These are phyloP conservation scores for honey bee (Apis mellifera) DNA, from an alignment of 1,140 invertebrate genomes.

Conservation along the genomic window DNA sequence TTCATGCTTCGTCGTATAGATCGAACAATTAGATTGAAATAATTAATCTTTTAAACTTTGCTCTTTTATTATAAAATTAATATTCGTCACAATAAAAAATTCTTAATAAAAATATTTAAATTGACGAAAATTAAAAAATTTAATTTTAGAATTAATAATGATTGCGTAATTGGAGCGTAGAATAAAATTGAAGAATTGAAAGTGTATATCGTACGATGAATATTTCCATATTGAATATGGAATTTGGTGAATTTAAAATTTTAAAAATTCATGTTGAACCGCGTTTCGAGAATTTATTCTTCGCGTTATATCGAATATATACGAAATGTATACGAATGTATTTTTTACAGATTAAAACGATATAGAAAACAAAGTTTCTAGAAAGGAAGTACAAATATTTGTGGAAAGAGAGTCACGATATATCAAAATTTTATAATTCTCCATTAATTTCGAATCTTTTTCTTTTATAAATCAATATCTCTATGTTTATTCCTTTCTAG, in stretches of 20 bases:
- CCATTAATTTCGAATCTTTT: slow-evolving; percentile 1
- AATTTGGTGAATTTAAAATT: background rate
- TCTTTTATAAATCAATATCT: background rate
- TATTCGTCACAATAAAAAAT: no score
- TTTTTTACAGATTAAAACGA: background rate
- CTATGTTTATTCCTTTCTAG: background rate
- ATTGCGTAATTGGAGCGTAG: no score
- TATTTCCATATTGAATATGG: background rate
- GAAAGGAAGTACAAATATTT: background rate
- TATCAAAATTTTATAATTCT: background rate
- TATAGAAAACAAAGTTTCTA: background rate
- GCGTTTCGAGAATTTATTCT: background rate
- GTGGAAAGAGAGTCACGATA: background rate
- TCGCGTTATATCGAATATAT: background rate
- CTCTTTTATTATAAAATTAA: background rate
- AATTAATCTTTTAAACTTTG: background rate
- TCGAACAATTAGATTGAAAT: background rate
- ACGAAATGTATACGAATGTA: background rate
- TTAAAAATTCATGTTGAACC: background rate
- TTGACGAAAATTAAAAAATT: no score
- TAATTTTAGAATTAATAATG: no score
- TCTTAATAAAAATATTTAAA: no score
- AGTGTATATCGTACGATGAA: background rate
- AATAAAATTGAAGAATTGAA: background rate
- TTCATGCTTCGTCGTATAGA: background rate